Conservation (phyloP, 2,797 vertebrate species). For the Clarias pachynema region DNA sequence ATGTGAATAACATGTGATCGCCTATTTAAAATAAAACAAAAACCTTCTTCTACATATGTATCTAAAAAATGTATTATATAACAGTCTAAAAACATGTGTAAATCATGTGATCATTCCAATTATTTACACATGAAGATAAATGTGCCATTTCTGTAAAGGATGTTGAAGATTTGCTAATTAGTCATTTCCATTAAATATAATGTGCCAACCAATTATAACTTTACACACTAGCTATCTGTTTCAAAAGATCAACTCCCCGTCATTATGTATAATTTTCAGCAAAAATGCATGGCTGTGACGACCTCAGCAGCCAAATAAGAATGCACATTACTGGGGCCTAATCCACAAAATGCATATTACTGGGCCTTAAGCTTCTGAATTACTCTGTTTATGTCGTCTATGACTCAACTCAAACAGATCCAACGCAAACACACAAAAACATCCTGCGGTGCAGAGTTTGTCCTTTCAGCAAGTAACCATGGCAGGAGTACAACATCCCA, state of each 20-base stretch:
- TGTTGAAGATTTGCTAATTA: neutral
- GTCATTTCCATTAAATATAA: neutral
- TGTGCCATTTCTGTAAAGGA: neutral
- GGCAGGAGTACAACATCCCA: constrained; percentile 61
- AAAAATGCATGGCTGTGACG: constrained; percentile 1
- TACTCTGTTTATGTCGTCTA: constrained; percentile 18
- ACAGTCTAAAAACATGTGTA: neutral
- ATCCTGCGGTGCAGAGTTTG: constrained; percentile 60
- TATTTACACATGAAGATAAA: neutral
- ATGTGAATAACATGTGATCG: neutral
- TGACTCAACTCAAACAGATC: constrained; percentile 56
- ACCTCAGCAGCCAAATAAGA: constrained; percentile 19
- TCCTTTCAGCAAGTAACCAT: constrained; percentile 56
- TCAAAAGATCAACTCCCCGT: neutral
- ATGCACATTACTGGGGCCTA: constrained; percentile 8
- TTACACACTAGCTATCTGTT: neutral
- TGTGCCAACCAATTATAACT: neutral
- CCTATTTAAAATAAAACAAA: neutral
- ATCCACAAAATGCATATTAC: constrained; percentile 14
- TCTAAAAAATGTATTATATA: neutral
- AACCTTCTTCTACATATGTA: neutral
- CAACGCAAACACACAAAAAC: constrained; percentile 59
- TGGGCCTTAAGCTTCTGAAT: constrained; percentile 18
- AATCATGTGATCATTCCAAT: neutral
- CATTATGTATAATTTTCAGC: neutral